Conservation (phyloP, 2,888 invertebrate species). For the Serrognathus titanus region DNA sequence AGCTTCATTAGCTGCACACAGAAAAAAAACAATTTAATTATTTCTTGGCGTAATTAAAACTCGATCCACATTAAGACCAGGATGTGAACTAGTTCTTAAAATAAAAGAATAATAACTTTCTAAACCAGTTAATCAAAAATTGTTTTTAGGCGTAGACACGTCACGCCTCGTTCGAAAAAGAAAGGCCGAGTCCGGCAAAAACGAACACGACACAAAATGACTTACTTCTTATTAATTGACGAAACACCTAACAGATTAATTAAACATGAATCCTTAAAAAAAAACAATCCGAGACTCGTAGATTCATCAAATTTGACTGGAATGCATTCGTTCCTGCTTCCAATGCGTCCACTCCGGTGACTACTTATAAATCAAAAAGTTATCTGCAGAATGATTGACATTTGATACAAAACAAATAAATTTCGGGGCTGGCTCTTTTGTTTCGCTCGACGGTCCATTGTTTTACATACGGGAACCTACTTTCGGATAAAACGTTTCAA, state of each 20-base stretch:
- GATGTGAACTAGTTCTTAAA: no score
- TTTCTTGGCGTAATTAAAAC: no score
- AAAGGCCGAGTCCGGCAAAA: no score
- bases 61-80: no score
- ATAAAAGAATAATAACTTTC: no score
- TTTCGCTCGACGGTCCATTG: constrained; percentile 27
- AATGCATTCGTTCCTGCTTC: neutral
- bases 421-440: constrained; percentile 30
- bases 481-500: constrained; percentile 12
- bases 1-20: no score
- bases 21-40: no score
- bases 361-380: constrained; percentile 31
- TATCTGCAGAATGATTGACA: constrained; percentile 32
- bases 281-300: constrained; percentile 12
- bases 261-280: constrained; percentile 16
- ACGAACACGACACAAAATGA: no score
- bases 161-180: neutral
- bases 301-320: constrained; percentile 26
- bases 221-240: constrained; percentile 19
- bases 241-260: constrained; percentile 26
- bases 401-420: constrained; percentile 31
- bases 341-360: constrained; percentile 7
- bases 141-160: neutral
- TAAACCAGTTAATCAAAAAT: neutral
- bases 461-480: constrained; percentile 13